Evolutionary conservation across 2,888 invertebrate species (phyloP).

Genomic region (Galeopsomyia nigrocyanea): DNA sequence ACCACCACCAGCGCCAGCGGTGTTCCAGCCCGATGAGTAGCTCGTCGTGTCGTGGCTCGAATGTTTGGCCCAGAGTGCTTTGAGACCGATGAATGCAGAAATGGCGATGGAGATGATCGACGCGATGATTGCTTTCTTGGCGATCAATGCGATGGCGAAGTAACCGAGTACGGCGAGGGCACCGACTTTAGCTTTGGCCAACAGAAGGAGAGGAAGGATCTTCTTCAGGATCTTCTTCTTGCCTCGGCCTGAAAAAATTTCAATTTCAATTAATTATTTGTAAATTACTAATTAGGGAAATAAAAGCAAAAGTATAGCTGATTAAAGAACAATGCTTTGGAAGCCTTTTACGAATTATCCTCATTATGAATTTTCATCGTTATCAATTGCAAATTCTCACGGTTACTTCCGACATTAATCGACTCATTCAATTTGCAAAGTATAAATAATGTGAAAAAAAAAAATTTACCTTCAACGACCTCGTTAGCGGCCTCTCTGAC

Average conservation of each 20-base stretch:
- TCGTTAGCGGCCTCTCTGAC: conserved; percentile 72
- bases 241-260: conserved; percentile 69
- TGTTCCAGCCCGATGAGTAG: conserved; percentile 55
- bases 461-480: conserved; percentile 71
- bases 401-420: conserved; percentile 1
- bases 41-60: conserved; percentile 62
- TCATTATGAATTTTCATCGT: no score
- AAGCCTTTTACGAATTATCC: not conserved
- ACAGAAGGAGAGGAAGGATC: conserved; percentile 73
- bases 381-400: not conserved
- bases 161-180: conserved; percentile 72
- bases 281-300: no score
- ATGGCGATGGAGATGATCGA: conserved; percentile 74
- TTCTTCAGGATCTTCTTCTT: conserved; percentile 73
- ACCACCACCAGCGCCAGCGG: conserved; percentile 50
- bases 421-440: no score
- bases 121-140: conserved; percentile 76
- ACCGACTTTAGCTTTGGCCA: conserved; percentile 74
- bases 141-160: conserved; percentile 73
- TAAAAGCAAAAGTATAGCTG: conserved; percentile 2
- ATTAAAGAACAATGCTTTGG: not conserved
- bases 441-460: no score
- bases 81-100: conserved; percentile 71
- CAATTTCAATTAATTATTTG: not conserved
- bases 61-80: conserved; percentile 62